Conservation (phyloP, 37 sponge, comb jelly and placozoan genomes). For the Chondrilla cf. caribensis region DNA sequence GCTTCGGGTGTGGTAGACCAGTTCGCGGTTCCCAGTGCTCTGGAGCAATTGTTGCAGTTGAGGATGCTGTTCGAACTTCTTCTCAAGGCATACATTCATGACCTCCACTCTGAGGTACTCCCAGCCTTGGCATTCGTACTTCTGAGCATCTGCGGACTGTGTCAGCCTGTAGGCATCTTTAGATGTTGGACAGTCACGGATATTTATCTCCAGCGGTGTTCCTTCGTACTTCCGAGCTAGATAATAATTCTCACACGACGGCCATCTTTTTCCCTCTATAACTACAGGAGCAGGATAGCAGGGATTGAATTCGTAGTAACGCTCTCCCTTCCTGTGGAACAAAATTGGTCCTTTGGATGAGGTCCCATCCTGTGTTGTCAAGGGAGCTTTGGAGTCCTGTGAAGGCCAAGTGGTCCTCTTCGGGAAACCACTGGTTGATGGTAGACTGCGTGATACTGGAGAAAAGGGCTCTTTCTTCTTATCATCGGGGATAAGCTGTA, state of each 20-base stretch:
- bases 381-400: too few species aligned
- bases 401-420: too few species aligned
- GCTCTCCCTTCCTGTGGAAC: slow-evolving; percentile 9
- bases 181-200: neutral
- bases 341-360: neutral
- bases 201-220: neutral
- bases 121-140: neutral
- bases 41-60: neutral
- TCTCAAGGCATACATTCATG: neutral
- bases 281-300: neutral
- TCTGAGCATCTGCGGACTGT: neutral
- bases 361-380: too few species aligned
- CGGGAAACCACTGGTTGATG: too few species aligned
- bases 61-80: neutral
- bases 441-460: too few species aligned
- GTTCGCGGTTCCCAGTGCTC: neutral
- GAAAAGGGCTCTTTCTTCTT: too few species aligned
- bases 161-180: neutral
- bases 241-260: neutral
- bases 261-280: neutral
- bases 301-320: neutral
- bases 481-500: too few species aligned
- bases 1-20: neutral
- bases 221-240: neutral
- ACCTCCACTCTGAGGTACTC: neutral